Conservation (phyloP, 2,113 vertebrate genomes). For the Syrrhaptes paradoxus region DNA sequence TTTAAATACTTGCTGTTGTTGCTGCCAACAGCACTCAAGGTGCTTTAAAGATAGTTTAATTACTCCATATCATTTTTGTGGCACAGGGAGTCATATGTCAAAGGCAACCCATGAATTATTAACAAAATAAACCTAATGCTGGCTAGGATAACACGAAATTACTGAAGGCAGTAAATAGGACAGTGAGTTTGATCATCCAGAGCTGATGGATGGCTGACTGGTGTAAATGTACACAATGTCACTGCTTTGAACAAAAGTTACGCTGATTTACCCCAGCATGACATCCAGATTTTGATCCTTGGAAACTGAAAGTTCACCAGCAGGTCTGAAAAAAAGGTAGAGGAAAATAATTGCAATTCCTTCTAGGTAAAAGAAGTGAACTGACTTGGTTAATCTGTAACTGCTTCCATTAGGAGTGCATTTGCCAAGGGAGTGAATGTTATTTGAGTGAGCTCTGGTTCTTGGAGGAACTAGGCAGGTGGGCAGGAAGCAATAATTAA, state of each 20-base stretch:
- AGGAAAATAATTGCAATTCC: neutral
- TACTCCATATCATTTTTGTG: slow-evolving; percentile 35
- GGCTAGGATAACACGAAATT: slow-evolving; percentile 11
- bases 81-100: slow-evolving; percentile 8
- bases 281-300: neutral
- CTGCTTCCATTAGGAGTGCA: slow-evolving; percentile 8
- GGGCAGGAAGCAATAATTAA: slow-evolving; percentile 65
- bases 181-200: slow-evolving; percentile 44
- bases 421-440: slow-evolving; percentile 31
- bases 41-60: slow-evolving; percentile 60
- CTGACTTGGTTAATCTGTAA: slow-evolving; percentile 45
- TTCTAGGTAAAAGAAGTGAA: neutral
- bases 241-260: slow-evolving; percentile 19
- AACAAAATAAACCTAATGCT: slow-evolving; percentile 15
- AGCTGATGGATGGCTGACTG: slow-evolving; percentile 45
- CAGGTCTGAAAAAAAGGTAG: neutral
- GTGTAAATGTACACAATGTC: slow-evolving; percentile 3
- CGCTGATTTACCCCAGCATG: neutral
- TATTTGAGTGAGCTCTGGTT: slow-evolving; percentile 37
- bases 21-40: slow-evolving; percentile 52
- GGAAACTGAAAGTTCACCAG: neutral
- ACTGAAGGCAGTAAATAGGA: slow-evolving; percentile 9
- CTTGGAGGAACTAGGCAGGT: slow-evolving; percentile 35
- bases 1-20: slow-evolving; percentile 59
- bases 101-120: slow-evolving; percentile 45